phyloP scores from a whole-genome alignment of 2,888 invertebrate species.

The Smittia aterrima region DNA sequence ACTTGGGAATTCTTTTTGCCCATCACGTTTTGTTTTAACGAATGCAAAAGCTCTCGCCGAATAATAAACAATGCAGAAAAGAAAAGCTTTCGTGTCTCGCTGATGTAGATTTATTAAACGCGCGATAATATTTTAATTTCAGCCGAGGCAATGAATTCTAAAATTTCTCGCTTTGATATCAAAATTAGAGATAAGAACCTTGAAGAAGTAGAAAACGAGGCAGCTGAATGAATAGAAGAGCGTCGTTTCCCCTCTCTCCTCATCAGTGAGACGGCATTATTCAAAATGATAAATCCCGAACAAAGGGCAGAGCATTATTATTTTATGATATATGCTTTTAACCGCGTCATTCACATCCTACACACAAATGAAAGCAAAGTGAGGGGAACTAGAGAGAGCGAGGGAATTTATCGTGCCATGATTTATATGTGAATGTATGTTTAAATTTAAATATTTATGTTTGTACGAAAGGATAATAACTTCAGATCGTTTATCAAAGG shows the following conservation, averaged over 20 bases:
- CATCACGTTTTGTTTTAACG: not conserved
- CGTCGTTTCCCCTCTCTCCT: not conserved
- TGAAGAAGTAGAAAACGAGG: not conserved
- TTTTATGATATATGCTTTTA: conserved; percentile 41
- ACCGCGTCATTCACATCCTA: conserved; percentile 41
- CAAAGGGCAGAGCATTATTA: conserved; percentile 36
- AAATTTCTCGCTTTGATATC: not conserved
- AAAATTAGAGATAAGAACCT: not conserved
- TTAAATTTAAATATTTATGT: conserved; percentile 38
- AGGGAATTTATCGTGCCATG: conserved; percentile 32
- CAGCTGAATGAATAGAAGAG: not conserved
- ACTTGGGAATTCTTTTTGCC: not conserved
- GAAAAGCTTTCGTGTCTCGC: not conserved
- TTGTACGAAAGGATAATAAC: conserved; percentile 29
- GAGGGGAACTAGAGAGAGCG: conserved; percentile 1
- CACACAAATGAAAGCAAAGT: conserved; percentile 9
- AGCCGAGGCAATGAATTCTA: not conserved
- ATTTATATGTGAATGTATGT: conserved; percentile 26
- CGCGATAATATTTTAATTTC: conserved; percentile 4
- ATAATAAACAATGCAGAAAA: not conserved
- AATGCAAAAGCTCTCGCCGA: not conserved
- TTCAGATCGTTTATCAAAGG: conserved; percentile 37
- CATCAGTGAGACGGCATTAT: conserved; percentile 23
- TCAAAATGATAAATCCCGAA: conserved; percentile 31
- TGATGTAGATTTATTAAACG: conserved; percentile 16